Percentiles rank a stretch among this genome's conserved stretches.
phyloP scores from a whole-genome alignment of 2,888 invertebrate species.

The Nebria salina region DNA sequence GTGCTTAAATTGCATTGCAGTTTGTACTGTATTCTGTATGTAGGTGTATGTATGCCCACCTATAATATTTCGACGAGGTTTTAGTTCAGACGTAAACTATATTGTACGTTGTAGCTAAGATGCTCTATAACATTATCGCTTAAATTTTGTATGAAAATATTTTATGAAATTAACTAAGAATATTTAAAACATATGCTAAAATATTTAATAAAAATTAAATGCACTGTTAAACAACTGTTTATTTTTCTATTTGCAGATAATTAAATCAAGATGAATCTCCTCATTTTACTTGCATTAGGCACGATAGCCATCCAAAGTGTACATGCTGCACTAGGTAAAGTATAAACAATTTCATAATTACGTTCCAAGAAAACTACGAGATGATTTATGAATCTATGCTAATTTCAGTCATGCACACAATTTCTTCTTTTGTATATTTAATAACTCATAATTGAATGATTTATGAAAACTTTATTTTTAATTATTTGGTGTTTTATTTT shows the following conservation, averaged over 20 bases:
- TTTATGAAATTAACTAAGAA: too few species aligned
- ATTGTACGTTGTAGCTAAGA: too few species aligned
- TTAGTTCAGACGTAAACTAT: background rate
- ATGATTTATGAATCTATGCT: background rate
- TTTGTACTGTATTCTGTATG: too few species aligned
- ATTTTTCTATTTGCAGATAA: conserved; percentile 31
- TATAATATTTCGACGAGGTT: too few species aligned
- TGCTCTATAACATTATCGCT: too few species aligned
- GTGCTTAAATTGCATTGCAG: too few species aligned
- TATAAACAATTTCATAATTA: conserved; percentile 8
- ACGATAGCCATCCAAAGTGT: conserved; percentile 31
- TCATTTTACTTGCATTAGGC: conserved; percentile 32
- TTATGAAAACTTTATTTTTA: background rate
- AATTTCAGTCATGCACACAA: background rate
- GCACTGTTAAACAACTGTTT: conserved; percentile 4
- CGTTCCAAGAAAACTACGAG: background rate
- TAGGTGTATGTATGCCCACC: too few species aligned
- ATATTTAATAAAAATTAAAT: background rate
- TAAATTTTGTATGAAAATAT: background rate
- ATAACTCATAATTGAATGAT: background rate
- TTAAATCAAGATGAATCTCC: conserved; percentile 39
- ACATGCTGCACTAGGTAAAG: conserved; percentile 34
- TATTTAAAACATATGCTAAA: too few species aligned
- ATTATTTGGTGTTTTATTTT: background rate
- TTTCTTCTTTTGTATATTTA: background rate